phyloP scores from a whole-genome alignment of 2,888 invertebrate species.

The Agrochola lota region DNA sequence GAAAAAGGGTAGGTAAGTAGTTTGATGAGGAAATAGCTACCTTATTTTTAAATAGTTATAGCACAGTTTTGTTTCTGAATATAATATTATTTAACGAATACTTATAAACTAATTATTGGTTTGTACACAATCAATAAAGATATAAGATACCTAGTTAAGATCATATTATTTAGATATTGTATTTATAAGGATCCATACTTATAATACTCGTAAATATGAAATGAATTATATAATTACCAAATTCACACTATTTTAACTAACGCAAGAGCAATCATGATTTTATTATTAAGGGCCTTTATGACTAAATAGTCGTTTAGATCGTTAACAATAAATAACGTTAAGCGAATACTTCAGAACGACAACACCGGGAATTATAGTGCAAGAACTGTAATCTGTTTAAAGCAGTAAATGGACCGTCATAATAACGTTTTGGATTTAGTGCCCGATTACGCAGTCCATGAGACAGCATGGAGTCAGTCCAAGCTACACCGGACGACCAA shows the following conservation, averaged over 20 bases:
- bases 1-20: conserved; percentile 37
- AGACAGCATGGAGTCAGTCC: conserved; percentile 84
- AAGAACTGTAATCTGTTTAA: conserved; percentile 50
- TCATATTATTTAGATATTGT: conserved; percentile 14
- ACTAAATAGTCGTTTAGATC: conserved; percentile 26
- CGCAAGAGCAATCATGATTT: conserved; percentile 3
- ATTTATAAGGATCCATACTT: conserved; percentile 4
- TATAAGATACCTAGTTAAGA: conserved; percentile 13
- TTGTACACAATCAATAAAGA: not conserved
- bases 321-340: conserved; percentile 34
- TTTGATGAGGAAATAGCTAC: conserved; percentile 42
- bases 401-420: conserved; percentile 82
- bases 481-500: conserved; percentile 80
- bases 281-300: conserved; percentile 13
- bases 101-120: conserved; percentile 2
- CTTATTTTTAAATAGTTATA: conserved; percentile 1
- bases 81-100: conserved; percentile 1
- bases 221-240: conserved; percentile 3
- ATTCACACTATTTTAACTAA: conserved; percentile 27
- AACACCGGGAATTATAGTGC: conserved; percentile 47
- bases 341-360: conserved; percentile 16
- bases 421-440: conserved; percentile 67
- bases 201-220: conserved; percentile 1
- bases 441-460: conserved; percentile 72
- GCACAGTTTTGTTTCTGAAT: not conserved